phyloP scores from a whole-genome alignment of 2,113 vertebrate species.

The Arvicanthis niloticus region DNA sequence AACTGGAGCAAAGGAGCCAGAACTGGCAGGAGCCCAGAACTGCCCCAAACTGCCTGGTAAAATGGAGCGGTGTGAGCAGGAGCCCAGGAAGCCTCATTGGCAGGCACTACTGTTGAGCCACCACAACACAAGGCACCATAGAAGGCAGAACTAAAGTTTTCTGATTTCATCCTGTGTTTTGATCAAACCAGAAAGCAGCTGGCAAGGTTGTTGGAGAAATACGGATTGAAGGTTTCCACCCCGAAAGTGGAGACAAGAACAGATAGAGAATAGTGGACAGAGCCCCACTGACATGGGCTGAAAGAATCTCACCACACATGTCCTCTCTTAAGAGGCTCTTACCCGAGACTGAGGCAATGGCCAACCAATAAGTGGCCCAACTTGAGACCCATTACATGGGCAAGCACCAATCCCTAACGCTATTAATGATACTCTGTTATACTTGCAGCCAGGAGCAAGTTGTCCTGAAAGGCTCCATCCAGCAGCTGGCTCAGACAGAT shows the following conservation, averaged over 20 bases:
- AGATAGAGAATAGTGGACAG: neutral
- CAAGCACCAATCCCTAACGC: too few species aligned
- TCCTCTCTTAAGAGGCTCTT: neutral
- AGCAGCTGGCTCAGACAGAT: too few species aligned
- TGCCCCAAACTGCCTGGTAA: neutral
- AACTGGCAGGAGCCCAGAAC: neutral
- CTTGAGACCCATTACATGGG: too few species aligned
- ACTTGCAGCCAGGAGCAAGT: too few species aligned
- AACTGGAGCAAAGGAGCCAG: neutral
- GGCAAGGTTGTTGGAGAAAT: neutral
- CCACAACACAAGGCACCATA: fast-evolving
- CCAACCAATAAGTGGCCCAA: too few species aligned
- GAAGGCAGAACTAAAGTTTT: neutral
- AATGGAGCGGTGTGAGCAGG: neutral
- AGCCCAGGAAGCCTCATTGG: neutral
- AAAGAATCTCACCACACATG: neutral
- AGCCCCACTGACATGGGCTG: neutral
- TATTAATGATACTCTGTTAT: too few species aligned
- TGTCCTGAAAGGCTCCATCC: too few species aligned
- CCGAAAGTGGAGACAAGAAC: neutral
- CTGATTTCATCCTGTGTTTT: neutral
- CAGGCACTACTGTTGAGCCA: too few species aligned
- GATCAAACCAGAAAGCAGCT: neutral
- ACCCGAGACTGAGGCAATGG: too few species aligned
- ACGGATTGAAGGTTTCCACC: neutral